Conservation (phyloP, 2,113 vertebrate genomes). For the Sinocyclocheilus rhinocerous region DNA sequence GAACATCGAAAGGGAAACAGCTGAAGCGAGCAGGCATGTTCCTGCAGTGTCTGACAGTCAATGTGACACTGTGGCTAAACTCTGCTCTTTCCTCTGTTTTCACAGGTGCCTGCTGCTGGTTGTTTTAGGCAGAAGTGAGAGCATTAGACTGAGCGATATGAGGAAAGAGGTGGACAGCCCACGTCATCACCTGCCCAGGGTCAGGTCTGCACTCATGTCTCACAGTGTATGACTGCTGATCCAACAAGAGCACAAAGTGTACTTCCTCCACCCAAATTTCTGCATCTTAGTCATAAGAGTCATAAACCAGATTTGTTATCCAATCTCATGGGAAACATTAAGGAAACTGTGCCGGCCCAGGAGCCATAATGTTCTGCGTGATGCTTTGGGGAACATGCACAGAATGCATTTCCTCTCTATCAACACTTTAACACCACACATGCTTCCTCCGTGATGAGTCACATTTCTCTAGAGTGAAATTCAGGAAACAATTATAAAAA, state of each 20-base stretch:
- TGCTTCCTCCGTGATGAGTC: not conserved
- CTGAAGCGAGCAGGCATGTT: conserved; percentile 26
- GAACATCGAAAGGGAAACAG: not conserved
- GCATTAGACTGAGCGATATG: not conserved
- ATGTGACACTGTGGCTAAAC: conserved; percentile 1
- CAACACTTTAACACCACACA: conserved; percentile 37
- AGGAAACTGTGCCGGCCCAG: conserved; percentile 44
- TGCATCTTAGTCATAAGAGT: conserved; percentile 29
- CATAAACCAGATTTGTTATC: conserved; percentile 18
- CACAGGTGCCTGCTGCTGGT: conserved; percentile 55
- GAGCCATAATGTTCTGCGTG: conserved; percentile 33
- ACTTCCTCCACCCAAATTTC: conserved; percentile 27
- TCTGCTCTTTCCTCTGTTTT: conserved; percentile 59
- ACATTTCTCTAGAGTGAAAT: conserved; percentile 13
- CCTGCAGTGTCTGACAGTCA: conserved; percentile 27
- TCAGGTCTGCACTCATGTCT: conserved; percentile 39
- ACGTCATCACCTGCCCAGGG: conserved; percentile 53
- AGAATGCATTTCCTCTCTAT: conserved; percentile 32
- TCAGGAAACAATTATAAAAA: conserved; percentile 46
- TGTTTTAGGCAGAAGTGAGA: conserved; percentile 26
- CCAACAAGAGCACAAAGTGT: conserved; percentile 27
- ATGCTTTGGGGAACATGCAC: conserved; percentile 20
- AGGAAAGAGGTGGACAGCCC: conserved; percentile 28
- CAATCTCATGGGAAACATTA: conserved; percentile 47
- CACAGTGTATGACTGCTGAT: conserved; percentile 9